phyloP scores from a whole-genome alignment of 2,113 vertebrate species.

The Tragelaphus scriptus region DNA sequence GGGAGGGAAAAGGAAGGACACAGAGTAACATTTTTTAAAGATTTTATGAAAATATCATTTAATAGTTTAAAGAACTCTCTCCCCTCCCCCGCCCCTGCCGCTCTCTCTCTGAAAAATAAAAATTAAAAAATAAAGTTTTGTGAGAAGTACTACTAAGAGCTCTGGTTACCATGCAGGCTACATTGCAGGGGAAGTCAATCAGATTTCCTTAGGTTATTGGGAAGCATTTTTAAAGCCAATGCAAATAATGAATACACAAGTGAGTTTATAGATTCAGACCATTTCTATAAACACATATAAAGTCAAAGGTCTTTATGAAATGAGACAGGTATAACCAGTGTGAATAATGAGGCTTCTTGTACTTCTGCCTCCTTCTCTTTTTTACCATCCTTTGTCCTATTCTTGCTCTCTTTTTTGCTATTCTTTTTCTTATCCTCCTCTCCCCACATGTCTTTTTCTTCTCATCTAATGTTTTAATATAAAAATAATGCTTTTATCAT shows the following conservation, averaged over 20 bases:
- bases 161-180: not conserved
- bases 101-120: not conserved
- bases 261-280: not conserved
- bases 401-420: not conserved
- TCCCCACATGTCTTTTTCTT: not conserved
- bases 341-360: not conserved
- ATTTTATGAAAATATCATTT: not conserved
- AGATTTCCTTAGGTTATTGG: not conserved
- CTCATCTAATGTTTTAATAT: not conserved
- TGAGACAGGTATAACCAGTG: not conserved
- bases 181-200: not conserved
- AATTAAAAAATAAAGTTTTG: not conserved
- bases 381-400: not conserved
- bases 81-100: too few relatives aligned
- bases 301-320: not conserved
- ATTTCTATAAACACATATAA: not conserved
- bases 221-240: not conserved
- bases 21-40: not conserved
- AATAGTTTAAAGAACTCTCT: not conserved
- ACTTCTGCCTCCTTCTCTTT: not conserved
- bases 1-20: conserved; percentile 54
- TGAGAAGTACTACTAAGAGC: not conserved
- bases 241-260: not conserved
- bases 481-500: not conserved
- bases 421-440: not conserved